Base-by-base conservation (phyloP, 2,888 invertebrate genomes). In the Criorhina ranunculi region DNA sequence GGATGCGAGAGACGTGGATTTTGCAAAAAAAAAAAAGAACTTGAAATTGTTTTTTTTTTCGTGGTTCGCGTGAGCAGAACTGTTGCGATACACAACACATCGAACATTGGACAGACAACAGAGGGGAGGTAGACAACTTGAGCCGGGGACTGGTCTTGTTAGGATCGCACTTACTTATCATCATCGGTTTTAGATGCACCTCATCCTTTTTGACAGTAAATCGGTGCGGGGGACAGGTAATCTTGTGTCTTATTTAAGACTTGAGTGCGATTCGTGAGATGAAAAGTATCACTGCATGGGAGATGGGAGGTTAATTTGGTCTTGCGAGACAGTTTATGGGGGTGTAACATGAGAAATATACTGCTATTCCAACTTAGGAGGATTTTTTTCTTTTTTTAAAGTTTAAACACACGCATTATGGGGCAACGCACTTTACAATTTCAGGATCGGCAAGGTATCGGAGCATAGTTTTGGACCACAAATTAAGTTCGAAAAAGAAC, bases 81-180 rank as follows among this genome's bases (percentile, higher is more conserved):
- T 60, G 33, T 59, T 17, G 57, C 46, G 46, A 59, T 33, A 51
- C 19, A 53, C 15, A 73, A 72, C 44, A 75, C 53, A 60, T 62
- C 42, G 62, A 59, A 51, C 73, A 60, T 62, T 51, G 62, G 59
- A 51, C 73, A 53, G 53, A 51, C 19, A 76, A 44, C 55, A 55
- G 62, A 75, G 46, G 49, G 33, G 49, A 17, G 46, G 24, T 53
- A 66, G 77, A 83, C 82, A 83, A 72, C 35, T 57, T 75, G 64
- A 62, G 55, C 37, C 44, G 57, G n/a, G 29, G 67, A 83, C 55
- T 78, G 75, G 79, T 59, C 83, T 79, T 79, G 83, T 85, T 75
- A 75, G 57, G 64, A 79, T 85, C 75, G 37, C 67, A 73, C 67
- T 78, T 67, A 73, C 59, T 82, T 69, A 81, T 64, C 81, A 69